Conservation (phyloP, 37 sponge, comb jelly and placozoan species). For the Axinella damicornis region DNA sequence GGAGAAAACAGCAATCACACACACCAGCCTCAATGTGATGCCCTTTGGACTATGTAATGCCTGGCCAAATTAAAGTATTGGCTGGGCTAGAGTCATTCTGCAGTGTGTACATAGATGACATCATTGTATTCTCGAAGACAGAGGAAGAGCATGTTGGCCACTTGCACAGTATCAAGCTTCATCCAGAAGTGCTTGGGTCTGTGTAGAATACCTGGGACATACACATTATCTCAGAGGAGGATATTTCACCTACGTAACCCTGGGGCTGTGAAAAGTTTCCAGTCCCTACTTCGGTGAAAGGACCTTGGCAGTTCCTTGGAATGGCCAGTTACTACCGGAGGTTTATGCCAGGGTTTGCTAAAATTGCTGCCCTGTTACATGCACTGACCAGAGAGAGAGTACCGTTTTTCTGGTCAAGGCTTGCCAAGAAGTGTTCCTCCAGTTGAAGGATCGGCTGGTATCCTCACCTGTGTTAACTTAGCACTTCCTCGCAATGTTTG, state of each 20-base stretch:
- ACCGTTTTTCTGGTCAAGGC: constrained; percentile 18
- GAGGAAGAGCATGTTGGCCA: constrained; percentile 42
- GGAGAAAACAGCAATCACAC: constrained; percentile 39
- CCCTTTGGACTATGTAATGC: constrained; percentile 7
- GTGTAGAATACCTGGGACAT: constrained; percentile 48
- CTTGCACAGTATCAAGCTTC: constrained; percentile 23
- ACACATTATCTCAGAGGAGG: too few relatives aligned
- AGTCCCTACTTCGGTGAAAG: neutral
- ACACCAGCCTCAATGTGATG: neutral
- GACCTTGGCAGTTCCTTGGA: constrained; percentile 27
- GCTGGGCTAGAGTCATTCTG: neutral
- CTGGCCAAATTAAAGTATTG: constrained; percentile 3
- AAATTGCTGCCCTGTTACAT: constrained; percentile 42
- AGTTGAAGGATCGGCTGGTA: constrained; percentile 18
- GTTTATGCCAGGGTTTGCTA: constrained; percentile 41
- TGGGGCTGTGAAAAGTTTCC: neutral
- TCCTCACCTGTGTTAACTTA: constrained; percentile 27
- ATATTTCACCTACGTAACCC: too few relatives aligned
- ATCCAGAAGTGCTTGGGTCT: constrained; percentile 38
- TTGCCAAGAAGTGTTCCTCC: constrained; percentile 22
- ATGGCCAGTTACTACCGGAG: constrained; percentile 26
- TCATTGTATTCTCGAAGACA: constrained; percentile 32
- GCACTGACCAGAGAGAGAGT: constrained; percentile 16
- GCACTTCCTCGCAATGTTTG: too few relatives aligned
- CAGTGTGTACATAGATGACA: constrained; percentile 55